Percentiles rank a stretch among this genome's conserved stretches.
Conservation (phyloP, 2,113 vertebrate genomes). For the Myotis brandtii region DNA sequence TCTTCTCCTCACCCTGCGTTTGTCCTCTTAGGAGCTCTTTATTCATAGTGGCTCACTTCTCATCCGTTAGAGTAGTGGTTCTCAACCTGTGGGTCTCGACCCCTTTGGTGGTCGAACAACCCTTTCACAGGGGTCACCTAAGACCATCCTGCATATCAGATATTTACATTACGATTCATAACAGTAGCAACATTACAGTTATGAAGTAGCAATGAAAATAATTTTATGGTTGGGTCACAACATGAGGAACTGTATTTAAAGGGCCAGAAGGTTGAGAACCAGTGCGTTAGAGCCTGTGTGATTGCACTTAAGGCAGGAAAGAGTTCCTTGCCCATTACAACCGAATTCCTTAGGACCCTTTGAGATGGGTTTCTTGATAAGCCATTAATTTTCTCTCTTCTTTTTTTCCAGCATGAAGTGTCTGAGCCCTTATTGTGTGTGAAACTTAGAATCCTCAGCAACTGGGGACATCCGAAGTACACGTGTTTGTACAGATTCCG, state of each 20-base stretch:
- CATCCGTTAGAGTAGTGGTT: background rate
- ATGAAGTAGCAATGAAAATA: too few species aligned
- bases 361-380: background rate
- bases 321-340: rapidly evolving
- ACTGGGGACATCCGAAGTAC: slow-evolving; percentile 91
- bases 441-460: slow-evolving; percentile 88
- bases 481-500: slow-evolving; percentile 93
- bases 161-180: too few species aligned
- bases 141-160: too few species aligned
- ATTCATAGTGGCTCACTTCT: background rate
- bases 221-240: too few species aligned
- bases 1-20: rapidly evolving
- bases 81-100: too few species aligned
- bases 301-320: background rate
- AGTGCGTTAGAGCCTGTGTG: background rate
- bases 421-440: slow-evolving; percentile 74
- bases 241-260: too few species aligned
- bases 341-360: background rate
- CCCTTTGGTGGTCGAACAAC: too few species aligned
- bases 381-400: background rate
- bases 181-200: too few species aligned
- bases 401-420: slow-evolving; percentile 74
- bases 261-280: too few species aligned
- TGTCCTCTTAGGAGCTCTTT: background rate
- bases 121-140: too few species aligned